These are phyloP conservation scores for Drosophila testacea DNA, from an alignment of 2,888 invertebrate species.

Conservation along the genomic window DNA sequence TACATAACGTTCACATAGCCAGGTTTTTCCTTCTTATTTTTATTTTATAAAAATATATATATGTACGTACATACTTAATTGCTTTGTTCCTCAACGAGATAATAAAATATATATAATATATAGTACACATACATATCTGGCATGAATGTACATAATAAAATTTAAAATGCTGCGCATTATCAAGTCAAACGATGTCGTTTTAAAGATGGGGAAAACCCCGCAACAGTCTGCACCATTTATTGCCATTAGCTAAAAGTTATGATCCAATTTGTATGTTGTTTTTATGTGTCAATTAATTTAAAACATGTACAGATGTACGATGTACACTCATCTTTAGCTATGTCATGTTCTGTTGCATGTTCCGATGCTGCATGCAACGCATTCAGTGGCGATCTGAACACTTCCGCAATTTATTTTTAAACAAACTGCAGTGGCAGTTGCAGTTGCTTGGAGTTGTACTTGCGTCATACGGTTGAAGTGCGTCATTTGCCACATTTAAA, in stretches of 20 bases:
- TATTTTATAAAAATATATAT: constrained; percentile 5
- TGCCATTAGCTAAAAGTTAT: constrained; percentile 31
- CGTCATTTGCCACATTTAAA: constrained; percentile 62
- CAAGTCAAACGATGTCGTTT: constrained; percentile 22
- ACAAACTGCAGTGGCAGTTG: constrained; percentile 17
- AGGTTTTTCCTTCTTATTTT: constrained; percentile 34
- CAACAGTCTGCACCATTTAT: constrained; percentile 19
- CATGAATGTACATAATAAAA: constrained; percentile 23
- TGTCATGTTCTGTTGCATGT: background rate
- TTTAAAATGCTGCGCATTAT: constrained; percentile 34
- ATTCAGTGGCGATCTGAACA: constrained; percentile 13
- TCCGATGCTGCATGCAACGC: constrained; percentile 16
- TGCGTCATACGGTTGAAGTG: constrained; percentile 69
- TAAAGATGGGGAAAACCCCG: constrained; percentile 35
- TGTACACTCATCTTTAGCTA: constrained; percentile 1
- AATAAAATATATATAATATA: constrained; percentile 26
- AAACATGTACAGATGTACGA: background rate
- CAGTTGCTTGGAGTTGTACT: constrained; percentile 64
- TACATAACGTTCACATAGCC: constrained; percentile 19
- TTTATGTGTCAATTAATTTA: constrained; percentile 15
- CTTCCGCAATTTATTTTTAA: constrained; percentile 66
- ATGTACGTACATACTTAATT: constrained; percentile 27
- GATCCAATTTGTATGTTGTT: constrained; percentile 18
- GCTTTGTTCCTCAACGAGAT: constrained; percentile 34
- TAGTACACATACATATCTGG: constrained; percentile 1